Conservation (phyloP, 2,113 vertebrate species). For the Ptychochromis oligacanthus region DNA sequence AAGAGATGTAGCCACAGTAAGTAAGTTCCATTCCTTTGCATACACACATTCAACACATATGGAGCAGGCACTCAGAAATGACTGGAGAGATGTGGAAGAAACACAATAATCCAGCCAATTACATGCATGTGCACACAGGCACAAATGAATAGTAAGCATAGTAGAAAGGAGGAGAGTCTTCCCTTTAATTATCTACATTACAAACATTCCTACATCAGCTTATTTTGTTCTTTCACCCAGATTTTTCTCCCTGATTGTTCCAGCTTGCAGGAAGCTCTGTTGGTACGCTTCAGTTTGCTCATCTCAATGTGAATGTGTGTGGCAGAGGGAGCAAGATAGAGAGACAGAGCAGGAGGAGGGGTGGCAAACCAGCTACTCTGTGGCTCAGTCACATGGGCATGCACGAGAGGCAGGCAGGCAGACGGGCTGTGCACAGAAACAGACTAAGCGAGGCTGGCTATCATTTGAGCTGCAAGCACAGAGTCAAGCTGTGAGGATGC, state of each 20-base stretch:
- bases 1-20: slow-evolving; percentile 3
- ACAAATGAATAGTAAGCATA: neutral
- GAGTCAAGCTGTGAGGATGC: slow-evolving; percentile 29
- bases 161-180: neutral
- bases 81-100: neutral
- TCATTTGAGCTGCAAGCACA: slow-evolving; percentile 23
- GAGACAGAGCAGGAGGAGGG: slow-evolving; percentile 39
- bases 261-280: slow-evolving; percentile 31
- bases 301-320: slow-evolving; percentile 33
- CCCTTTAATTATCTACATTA: slow-evolving; percentile 49
- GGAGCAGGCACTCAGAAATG: neutral
- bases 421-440: slow-evolving; percentile 4
- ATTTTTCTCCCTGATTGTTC: slow-evolving; percentile 24
- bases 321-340: slow-evolving; percentile 31
- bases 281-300: slow-evolving; percentile 46
- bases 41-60: neutral
- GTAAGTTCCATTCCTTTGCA: neutral
- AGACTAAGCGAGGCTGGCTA: slow-evolving; percentile 22
- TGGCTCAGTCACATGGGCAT: slow-evolving; percentile 71
- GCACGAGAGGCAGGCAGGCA: slow-evolving; percentile 58
- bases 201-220: slow-evolving; percentile 45
- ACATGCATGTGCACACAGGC: neutral
- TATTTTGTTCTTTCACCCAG: neutral
- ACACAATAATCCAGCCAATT: neutral
- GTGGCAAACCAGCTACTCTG: slow-evolving; percentile 43